Evolutionary conservation across 2,113 vertebrate species (phyloP).

Genomic region (Gnathonemus longibarbis): DNA sequence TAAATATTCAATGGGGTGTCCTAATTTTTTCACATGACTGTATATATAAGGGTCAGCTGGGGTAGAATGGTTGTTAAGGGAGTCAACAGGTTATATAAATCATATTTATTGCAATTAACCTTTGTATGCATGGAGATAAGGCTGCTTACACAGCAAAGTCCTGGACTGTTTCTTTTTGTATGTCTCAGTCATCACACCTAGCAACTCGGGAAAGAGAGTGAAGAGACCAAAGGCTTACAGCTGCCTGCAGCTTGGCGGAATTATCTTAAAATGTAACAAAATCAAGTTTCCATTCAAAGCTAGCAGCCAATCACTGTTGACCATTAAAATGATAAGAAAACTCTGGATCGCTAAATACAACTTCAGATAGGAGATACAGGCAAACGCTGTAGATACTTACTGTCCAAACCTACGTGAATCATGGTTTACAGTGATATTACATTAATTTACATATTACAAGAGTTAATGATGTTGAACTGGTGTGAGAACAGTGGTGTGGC

Average conservation of each 20-base stretch:
- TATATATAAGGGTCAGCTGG: neutral
- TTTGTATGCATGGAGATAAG: constrained; percentile 24
- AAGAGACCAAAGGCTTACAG: neutral
- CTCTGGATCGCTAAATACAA: neutral
- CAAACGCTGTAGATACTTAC: neutral
- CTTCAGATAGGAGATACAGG: neutral
- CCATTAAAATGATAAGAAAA: neutral
- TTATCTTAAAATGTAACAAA: neutral
- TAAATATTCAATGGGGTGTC: no score
- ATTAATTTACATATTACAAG: neutral
- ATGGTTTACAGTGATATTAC: neutral
- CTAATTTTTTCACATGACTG: no score
- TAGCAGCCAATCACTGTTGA: neutral
- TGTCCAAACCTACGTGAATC: neutral
- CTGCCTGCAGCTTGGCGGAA: neutral
- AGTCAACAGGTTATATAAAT: neutral
- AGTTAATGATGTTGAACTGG: neutral
- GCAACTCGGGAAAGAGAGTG: neutral
- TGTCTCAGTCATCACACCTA: neutral
- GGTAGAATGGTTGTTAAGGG: neutral
- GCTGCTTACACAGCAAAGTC: neutral
- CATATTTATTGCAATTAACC: constrained; percentile 20
- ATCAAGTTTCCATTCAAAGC: neutral
- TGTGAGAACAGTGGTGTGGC: neutral
- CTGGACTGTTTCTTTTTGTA: neutral